Percentiles rank a stretch among this genome's conserved stretches.
phyloP scores from a whole-genome alignment of 2,888 invertebrate species.

The Nowickia ferox region DNA sequence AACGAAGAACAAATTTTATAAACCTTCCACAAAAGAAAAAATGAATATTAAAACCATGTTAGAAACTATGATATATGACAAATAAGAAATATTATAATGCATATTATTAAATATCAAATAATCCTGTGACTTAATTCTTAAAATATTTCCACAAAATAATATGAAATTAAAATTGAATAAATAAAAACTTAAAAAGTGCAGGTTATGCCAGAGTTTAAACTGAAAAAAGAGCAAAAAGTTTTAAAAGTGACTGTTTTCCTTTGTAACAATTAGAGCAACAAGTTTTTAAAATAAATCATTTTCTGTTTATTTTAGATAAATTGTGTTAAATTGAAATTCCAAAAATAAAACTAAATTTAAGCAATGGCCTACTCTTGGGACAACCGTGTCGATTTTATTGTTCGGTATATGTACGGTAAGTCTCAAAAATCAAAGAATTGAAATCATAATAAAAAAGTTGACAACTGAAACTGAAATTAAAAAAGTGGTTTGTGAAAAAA shows the following conservation, averaged over 20 bases:
- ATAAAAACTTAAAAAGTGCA: constrained; percentile 40
- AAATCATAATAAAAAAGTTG: background rate
- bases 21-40: constrained; percentile 36
- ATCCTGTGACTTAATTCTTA: constrained; percentile 52
- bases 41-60: constrained; percentile 5
- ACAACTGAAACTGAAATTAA: background rate
- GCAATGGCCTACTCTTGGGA: constrained; percentile 93
- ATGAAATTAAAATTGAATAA: constrained; percentile 34
- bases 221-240: background rate
- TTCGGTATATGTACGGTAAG: constrained; percentile 92
- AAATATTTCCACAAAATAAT: constrained; percentile 18
- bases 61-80: constrained; percentile 1
- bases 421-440: constrained; percentile 59
- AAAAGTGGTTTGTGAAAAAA: constrained; percentile 20
- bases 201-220: constrained; percentile 11
- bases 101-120: constrained; percentile 18
- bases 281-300: constrained; percentile 22
- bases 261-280: background rate
- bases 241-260: constrained; percentile 10
- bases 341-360: constrained; percentile 68
- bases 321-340: constrained; percentile 75
- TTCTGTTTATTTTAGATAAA: constrained; percentile 71
- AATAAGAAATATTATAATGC: constrained; percentile 19
- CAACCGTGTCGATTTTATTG: constrained; percentile 92
- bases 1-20: constrained; percentile 26